Conservation (phyloP, 2,888 invertebrate genomes). For the Isoperla grammatica region DNA sequence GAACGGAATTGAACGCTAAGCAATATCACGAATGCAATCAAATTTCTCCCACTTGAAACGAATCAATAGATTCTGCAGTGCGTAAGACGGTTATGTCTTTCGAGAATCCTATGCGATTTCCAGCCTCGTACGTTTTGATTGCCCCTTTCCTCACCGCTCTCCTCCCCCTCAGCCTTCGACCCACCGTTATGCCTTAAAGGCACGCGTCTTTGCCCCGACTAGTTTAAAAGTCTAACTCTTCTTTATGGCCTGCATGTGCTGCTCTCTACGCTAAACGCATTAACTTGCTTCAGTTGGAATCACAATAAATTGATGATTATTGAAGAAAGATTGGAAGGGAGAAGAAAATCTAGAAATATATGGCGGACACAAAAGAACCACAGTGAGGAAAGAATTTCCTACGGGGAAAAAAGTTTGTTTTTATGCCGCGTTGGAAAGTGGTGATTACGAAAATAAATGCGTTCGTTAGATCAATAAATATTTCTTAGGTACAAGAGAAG, state of each 20-base stretch:
- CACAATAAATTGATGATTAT: conserved; percentile 7
- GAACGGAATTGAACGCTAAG: no score
- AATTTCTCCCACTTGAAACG: no score
- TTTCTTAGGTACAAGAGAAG: no score
- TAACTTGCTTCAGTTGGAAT: neutral
- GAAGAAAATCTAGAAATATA: neutral
- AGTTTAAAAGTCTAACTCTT: conserved; percentile 9
- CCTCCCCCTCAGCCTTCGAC: neutral
- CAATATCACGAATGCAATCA: no score
- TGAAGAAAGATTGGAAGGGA: neutral
- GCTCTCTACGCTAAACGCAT: neutral
- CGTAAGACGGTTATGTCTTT: neutral
- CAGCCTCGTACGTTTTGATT: conserved; percentile 23
- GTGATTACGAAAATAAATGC: no score
- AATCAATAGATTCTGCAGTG: neutral
- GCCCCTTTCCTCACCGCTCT: conserved; percentile 9
- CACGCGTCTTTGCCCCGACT: conserved; percentile 3
- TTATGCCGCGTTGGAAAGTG: no score
- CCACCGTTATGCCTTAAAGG: neutral
- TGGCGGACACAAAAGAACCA: no score
- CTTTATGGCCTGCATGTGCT: neutral
- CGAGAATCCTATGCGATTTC: conserved; percentile 22
- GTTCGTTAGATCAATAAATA: no score
- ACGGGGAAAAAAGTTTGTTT: no score
- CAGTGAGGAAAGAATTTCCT: no score